phyloP scores from a whole-genome alignment of 2,113 vertebrate species.

The Xenopus borealis region DNA sequence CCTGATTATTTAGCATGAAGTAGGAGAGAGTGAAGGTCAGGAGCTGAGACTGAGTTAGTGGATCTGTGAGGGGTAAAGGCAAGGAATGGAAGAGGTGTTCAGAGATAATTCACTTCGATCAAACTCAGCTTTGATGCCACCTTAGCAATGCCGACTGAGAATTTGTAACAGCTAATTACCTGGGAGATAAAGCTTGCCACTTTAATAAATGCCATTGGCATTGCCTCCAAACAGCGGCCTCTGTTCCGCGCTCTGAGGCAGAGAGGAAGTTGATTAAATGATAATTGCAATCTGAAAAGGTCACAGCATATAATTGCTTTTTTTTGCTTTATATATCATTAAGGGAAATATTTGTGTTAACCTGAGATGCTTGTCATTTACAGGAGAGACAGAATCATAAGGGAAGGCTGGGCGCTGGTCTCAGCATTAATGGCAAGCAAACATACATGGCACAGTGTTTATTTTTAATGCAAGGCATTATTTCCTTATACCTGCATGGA shows the following conservation, averaged over 20 bases:
- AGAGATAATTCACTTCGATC: background rate
- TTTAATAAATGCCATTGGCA: background rate
- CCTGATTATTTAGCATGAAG: background rate
- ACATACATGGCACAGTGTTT: too few species aligned
- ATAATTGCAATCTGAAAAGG: slow-evolving; percentile 3
- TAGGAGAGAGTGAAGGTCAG: background rate
- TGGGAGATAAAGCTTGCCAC: background rate
- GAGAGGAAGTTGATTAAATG: background rate
- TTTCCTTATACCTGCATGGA: too few species aligned
- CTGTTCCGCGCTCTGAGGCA: background rate
- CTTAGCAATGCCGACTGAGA: slow-evolving; percentile 7
- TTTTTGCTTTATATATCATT: too few species aligned
- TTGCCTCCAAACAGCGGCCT: background rate
- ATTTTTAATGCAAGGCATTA: too few species aligned
- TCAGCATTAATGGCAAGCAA: too few species aligned
- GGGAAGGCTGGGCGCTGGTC: too few species aligned
- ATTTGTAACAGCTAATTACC: background rate
- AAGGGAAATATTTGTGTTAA: too few species aligned
- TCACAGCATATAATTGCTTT: too few species aligned
- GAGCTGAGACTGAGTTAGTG: background rate
- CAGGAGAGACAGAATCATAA: too few species aligned
- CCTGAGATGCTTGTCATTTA: too few species aligned
- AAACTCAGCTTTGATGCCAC: slow-evolving; percentile 6
- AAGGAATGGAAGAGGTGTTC: background rate
- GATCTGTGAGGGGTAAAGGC: background rate